These are phyloP conservation scores for Discoglossus pictus DNA, from an alignment of 2,797 vertebrate species.

Conservation along the genomic window DNA sequence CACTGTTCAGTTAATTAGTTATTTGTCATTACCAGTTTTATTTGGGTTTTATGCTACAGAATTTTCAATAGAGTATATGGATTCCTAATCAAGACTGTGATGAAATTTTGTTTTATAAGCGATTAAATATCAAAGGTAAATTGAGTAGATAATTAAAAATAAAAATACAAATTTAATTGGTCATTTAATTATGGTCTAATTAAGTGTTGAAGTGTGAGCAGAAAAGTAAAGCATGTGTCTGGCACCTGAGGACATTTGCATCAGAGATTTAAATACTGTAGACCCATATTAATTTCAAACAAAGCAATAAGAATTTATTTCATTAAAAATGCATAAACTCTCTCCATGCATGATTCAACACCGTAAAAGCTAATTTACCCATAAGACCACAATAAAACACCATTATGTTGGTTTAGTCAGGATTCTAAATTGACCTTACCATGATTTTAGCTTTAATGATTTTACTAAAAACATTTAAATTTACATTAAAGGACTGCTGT, in stretches of 20 bases:
- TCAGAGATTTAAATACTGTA: constrained; percentile 45
- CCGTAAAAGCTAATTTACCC: constrained; percentile 39
- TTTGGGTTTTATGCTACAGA: no score
- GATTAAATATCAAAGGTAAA: constrained; percentile 51
- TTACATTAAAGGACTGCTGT: no score
- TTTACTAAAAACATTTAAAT: no score
- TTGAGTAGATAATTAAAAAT: constrained; percentile 59
- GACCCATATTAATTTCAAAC: constrained; percentile 55
- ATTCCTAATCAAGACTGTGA: no score
- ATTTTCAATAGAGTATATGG: no score
- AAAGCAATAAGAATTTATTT: constrained; percentile 51
- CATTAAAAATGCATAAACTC: constrained; percentile 59
- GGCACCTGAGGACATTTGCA: constrained; percentile 53
- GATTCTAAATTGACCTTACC: constrained; percentile 14
- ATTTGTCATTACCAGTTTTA: no score
- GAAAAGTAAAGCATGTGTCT: constrained; percentile 54
- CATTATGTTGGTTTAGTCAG: not conserved
- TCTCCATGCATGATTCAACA: constrained; percentile 57
- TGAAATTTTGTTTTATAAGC: constrained; percentile 46
- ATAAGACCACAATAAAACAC: constrained; percentile 37
- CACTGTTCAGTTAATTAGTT: no score
- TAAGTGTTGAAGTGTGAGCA: constrained; percentile 48
- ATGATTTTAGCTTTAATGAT: constrained; percentile 7
- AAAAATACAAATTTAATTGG: constrained; percentile 62
- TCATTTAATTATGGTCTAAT: constrained; percentile 60